These are phyloP conservation scores for Oxycera nigricornis DNA, from an alignment of 2,888 invertebrate species.

Conservation along the genomic window DNA sequence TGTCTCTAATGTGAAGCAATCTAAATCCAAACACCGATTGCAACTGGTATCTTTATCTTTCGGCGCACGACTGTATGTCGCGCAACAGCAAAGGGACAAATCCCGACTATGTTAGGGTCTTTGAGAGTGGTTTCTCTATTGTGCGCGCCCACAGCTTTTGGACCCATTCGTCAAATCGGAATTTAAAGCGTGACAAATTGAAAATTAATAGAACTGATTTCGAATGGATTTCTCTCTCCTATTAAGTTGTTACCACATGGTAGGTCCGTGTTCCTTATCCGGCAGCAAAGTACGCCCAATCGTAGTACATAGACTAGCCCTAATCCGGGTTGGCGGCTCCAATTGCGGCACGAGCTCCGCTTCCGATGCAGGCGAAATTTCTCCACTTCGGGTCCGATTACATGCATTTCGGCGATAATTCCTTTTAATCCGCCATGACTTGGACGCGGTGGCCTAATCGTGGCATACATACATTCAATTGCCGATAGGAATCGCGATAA, in stretches of 20 bases:
- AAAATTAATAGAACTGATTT: neutral
- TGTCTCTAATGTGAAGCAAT: too few relatives aligned
- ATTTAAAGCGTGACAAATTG: neutral
- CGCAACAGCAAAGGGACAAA: neutral
- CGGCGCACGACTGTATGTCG: too few relatives aligned
- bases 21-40: too few relatives aligned
- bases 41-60: too few relatives aligned
- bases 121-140: neutral
- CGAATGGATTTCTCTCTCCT: neutral
- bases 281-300: neutral
- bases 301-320: neutral
- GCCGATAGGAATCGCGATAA: neutral
- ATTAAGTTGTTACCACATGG: neutral
- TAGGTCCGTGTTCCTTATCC: neutral
- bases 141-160: too few relatives aligned
- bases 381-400: neutral
- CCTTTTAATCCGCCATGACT: neutral
- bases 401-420: conserved; percentile 3
- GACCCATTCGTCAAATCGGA: neutral
- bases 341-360: neutral
- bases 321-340: neutral
- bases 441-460: neutral
- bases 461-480: neutral
- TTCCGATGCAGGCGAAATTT: neutral
- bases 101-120: neutral